A percentile compares a stretch with the other conserved stretches of the same genome.
Evolutionary conservation across 2,888 invertebrate species (phyloP).

Genomic region (Abscondita cerata): DNA sequence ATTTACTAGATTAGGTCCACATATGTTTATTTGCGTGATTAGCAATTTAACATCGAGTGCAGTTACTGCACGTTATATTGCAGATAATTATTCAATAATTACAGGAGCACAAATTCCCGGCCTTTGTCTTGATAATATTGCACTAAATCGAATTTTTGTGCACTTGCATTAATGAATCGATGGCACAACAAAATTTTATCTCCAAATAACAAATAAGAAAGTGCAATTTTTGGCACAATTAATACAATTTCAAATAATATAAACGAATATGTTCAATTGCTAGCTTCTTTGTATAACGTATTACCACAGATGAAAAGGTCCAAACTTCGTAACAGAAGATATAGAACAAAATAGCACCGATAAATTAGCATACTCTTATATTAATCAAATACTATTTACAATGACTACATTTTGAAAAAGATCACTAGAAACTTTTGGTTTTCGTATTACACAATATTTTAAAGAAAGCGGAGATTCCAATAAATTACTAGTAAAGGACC

Average conservation of each 20-base stretch:
- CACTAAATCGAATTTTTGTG: conserved; percentile 4
- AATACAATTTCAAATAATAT: no score
- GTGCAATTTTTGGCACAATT: no score
- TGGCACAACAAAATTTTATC: conserved; percentile 7
- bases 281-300: background rate
- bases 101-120: background rate
- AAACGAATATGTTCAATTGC: background rate
- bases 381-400: conserved; percentile 18
- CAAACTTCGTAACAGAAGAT: background rate
- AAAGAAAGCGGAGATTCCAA: conserved; percentile 12
- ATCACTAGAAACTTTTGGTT: conserved; percentile 12
- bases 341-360: conserved; percentile 27
- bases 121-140: background rate
- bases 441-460: conserved; percentile 11
- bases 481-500: conserved; percentile 1
- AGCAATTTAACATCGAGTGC: no score
- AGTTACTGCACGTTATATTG: no score
- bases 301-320: background rate
- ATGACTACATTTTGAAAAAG: conserved; percentile 16
- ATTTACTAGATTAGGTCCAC: conserved; percentile 47
- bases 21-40: conserved; percentile 44
- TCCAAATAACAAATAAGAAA: no score
- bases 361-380: conserved; percentile 25
- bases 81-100: conserved; percentile 11
- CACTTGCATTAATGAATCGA: background rate